These are phyloP conservation scores for Sylvilagus floridanus DNA, from an alignment of 2,797 vertebrate species.

Conservation along the genomic window DNA sequence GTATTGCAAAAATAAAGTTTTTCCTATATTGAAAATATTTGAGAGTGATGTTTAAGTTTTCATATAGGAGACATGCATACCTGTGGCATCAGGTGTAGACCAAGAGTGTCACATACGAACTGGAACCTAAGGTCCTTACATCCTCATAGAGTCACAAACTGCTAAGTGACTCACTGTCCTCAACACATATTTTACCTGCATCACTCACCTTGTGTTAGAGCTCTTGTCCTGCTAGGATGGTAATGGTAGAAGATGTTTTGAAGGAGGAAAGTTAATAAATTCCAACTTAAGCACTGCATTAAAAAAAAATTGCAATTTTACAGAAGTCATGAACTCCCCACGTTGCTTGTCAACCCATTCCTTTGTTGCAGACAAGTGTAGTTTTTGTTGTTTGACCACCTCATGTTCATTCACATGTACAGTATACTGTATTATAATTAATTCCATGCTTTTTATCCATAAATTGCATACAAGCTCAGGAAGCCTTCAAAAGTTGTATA, in stretches of 20 bases:
- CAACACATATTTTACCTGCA: rapidly evolving
- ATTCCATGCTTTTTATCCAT: not conserved
- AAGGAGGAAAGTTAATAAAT: not conserved
- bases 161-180: rapidly evolving
- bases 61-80: not conserved
- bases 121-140: rapidly evolving
- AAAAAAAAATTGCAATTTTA: not conserved
- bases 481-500: not conserved
- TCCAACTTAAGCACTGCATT: not conserved
- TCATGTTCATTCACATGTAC: not conserved
- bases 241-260: not conserved
- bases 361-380: rapidly evolving
- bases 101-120: not conserved
- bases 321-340: not conserved
- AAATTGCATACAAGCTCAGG: not conserved
- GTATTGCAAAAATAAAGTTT: not conserved
- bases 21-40: not conserved
- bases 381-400: not conserved
- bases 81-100: not conserved
- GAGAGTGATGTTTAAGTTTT: not conserved
- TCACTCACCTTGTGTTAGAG: rapidly evolving
- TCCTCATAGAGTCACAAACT: not conserved
- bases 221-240: no score
- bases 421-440: not conserved
- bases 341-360: not conserved